Conservation (phyloP, 2,113 vertebrate genomes). For the Aramus guarauna region DNA sequence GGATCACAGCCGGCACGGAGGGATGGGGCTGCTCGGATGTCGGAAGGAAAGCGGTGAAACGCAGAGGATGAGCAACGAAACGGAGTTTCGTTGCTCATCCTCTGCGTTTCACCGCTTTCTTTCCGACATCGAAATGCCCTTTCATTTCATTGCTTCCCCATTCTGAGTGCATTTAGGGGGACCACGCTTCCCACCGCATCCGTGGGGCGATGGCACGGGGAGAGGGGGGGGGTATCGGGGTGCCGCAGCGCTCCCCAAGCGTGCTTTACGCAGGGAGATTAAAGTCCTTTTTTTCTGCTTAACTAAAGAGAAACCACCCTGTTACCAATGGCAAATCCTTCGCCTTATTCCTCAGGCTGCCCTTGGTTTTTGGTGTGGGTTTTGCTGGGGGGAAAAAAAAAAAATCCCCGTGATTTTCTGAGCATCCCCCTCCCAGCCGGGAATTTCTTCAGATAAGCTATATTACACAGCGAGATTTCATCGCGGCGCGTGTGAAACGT, state of each 20-base stretch:
- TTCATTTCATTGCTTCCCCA: accelerated
- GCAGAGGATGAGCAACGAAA: neutral
- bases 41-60: neutral
- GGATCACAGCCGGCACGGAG: no score
- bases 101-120: neutral
- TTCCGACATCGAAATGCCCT: accelerated
- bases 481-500: accelerated
- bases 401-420: neutral
- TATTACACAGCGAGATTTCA: neutral
- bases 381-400: no score
- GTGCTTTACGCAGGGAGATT: neutral
- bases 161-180: accelerated
- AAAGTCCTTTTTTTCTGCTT: neutral
- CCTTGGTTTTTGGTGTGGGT: neutral
- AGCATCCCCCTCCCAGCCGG: neutral
- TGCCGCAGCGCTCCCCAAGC: accelerated
- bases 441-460: neutral
- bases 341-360: neutral
- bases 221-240: accelerated
- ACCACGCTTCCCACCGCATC: accelerated
- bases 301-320: neutral
- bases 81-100: accelerated
- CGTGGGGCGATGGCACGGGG: accelerated
- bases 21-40: neutral
- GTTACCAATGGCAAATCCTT: neutral